Evolutionary conservation across 2,113 vertebrate species (phyloP), one percentile per base, ranked within the genome.

Genomic region (Anser cygnoides): DNA sequence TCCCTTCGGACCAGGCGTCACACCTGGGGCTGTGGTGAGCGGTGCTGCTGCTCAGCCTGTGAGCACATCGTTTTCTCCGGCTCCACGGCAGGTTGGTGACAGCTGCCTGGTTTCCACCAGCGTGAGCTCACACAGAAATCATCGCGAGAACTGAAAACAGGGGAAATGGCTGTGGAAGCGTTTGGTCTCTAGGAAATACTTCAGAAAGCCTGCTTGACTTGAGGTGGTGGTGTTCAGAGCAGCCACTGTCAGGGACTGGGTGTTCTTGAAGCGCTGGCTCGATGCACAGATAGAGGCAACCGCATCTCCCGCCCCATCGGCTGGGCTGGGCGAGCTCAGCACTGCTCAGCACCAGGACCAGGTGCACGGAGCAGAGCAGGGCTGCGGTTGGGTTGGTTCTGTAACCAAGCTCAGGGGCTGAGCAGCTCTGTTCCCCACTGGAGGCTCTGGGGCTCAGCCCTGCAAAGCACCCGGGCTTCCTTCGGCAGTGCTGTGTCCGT

Each of bases 351-450:
- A 4, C 7, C n/a, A 4, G 3, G 44, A 21, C 37, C 0, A 6
- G 23, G 8, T 49, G 14, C 26, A n/a, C 2, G 5, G 54, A 49
- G 46, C 41, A 0, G 17, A 5, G n/a, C 3, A 3, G 15, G 3
- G 12, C 0, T 1, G 21, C 11, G 14, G 1, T 9, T 31, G 19
- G 61, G 13, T n/a, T 39, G 43, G 13, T 19, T 6, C 37, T 9
- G 10, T 6, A 67, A 14, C 37, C 0, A 0, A 58, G 31, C 25
- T 65, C 0, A 13, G 68, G 61, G 18, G 41, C 62, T 29, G 20
- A 72, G 85, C 54, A 39, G 58, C 46, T 52, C 50, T 25, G 23
- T 25, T 6, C 7, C 50, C 7, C 1, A 13, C 50, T 52, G 50
- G 50, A 12, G 50, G 50, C 13, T 50, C 22, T 50, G 49, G 22